Percentiles rank a stretch among this genome's conserved stretches.
Conservation (phyloP, 2,113 vertebrate genomes). For the Brachyhypopomus occidentalis region DNA sequence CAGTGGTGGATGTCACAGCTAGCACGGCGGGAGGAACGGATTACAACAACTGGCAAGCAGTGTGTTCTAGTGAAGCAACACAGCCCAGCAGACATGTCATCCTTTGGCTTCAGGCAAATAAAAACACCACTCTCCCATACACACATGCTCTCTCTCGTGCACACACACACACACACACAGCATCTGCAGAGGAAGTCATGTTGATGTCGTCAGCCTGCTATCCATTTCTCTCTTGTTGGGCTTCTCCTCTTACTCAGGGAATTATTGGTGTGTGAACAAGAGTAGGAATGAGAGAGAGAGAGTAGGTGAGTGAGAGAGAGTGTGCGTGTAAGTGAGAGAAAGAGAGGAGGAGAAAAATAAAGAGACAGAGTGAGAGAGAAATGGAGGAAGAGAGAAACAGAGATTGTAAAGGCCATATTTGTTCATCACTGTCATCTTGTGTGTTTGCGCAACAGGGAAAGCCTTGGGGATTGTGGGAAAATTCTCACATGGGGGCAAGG, state of each 20-base stretch:
- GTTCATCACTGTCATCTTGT: constrained; percentile 8
- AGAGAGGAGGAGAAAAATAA: neutral
- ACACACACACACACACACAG: no score
- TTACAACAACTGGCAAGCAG: neutral
- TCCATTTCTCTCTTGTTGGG: neutral
- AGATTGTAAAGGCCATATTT: neutral
- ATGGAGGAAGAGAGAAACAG: neutral
- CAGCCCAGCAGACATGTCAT: neutral
- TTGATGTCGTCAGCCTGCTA: neutral
- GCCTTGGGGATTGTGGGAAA: constrained; percentile 41
- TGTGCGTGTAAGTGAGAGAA: neutral
- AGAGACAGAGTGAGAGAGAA: neutral
- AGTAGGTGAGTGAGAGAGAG: neutral
- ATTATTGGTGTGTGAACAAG: neutral
- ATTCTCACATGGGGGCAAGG: neutral
- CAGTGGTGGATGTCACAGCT: neutral
- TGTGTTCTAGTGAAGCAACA: neutral
- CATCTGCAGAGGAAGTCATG: neutral
- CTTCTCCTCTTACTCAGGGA: neutral
- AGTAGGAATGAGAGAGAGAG: neutral
- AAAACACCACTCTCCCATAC: neutral
- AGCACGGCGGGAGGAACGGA: neutral
- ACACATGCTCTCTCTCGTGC: no score
- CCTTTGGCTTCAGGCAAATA: neutral
- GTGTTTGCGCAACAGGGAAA: constrained; percentile 26